Evolutionary conservation across 2,888 invertebrate species (phyloP), one percentile per base, ranked within the genome.

Genomic region (Coleophora flavipennella): DNA sequence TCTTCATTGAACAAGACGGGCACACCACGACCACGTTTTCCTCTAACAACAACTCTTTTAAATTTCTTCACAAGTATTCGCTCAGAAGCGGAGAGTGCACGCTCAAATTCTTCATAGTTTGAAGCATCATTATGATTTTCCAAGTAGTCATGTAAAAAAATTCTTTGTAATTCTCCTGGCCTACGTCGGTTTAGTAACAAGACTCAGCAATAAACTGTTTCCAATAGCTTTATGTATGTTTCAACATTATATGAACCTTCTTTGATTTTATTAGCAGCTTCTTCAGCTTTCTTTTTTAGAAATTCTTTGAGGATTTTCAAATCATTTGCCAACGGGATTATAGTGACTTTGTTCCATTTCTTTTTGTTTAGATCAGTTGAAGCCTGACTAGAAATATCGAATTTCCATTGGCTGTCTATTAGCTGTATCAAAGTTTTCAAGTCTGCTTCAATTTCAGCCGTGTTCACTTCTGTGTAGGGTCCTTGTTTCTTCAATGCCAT

Each of bases 1-100:
- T 59, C 56, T 42, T 40, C 34, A 42, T 31, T 57, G 49, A 59
- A 57, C 11, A 58, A 26, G 25, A 61, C 53, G 8, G 55, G 55
- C 6, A 59, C 54, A 10, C 57, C 58, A 1, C 55, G 27, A 27
- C 27, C 6, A 27, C 27, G 27, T 27, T 27, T 27, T 27, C 27
- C 27, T 27, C 27, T 27, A 27, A 56, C 53, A 3, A 54, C 57
- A 41, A 59, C 39, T 32, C 51, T 13, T 49, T 59, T 59, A 39
- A 56, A 57, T 44, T 46, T 49, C 12, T 54, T 42, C 44, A 59
- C 49, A 28, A 57, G 33, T 7, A 55, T 41, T 33, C 36, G 40
- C 50, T 57, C 55, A 7, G 52, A 42, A 8, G 38, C 42, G 28
- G 50, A 42, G 14, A 54, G 43, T 2, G 44, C 45, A 12, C 44